Conservation (phyloP, 2,797 vertebrate genomes). For the Rhynchotus rufescens region DNA sequence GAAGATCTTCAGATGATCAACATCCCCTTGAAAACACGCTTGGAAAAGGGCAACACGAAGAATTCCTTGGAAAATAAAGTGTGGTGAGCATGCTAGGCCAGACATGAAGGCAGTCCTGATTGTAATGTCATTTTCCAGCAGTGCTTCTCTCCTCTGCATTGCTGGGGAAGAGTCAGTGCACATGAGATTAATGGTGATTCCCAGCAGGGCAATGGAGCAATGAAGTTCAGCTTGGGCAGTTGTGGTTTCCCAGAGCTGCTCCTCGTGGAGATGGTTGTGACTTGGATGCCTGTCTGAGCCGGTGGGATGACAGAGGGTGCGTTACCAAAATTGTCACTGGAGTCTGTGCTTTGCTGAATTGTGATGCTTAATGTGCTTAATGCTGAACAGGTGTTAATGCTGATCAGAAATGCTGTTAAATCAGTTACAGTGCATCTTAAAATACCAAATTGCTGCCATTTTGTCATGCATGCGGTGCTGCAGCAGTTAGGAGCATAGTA, state of each 20-base stretch:
- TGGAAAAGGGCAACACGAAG: background rate
- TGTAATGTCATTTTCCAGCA: background rate
- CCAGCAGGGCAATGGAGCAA: background rate
- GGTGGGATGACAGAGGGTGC: slow-evolving; percentile 3
- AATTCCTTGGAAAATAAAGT: background rate
- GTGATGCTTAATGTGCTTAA: slow-evolving; percentile 8
- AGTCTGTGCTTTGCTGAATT: slow-evolving; percentile 28
- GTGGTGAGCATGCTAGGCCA: background rate
- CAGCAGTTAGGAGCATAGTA: background rate
- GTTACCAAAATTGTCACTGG: slow-evolving; percentile 31
- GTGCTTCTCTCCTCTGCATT: background rate
- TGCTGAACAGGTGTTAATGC: background rate
- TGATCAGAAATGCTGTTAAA: slow-evolving; percentile 13
- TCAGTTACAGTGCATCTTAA: slow-evolving; percentile 37
- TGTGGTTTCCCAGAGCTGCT: slow-evolving; percentile 26
- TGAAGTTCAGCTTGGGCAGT: slow-evolving; percentile 16
- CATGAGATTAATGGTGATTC: background rate
- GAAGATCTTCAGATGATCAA: background rate
- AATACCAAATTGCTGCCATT: slow-evolving; percentile 35
- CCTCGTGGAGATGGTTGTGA: slow-evolving; percentile 19
- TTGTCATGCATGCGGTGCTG: background rate
- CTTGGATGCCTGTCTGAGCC: slow-evolving; percentile 46
- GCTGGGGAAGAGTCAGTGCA: background rate
- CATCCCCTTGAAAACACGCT: background rate
- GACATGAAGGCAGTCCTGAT: fast-evolving